A percentile compares a stretch with the other conserved stretches of the same genome.
These are phyloP conservation scores for Eupithecia abbreviata DNA, from an alignment of 2,888 invertebrate genomes.

Conservation along the genomic window DNA sequence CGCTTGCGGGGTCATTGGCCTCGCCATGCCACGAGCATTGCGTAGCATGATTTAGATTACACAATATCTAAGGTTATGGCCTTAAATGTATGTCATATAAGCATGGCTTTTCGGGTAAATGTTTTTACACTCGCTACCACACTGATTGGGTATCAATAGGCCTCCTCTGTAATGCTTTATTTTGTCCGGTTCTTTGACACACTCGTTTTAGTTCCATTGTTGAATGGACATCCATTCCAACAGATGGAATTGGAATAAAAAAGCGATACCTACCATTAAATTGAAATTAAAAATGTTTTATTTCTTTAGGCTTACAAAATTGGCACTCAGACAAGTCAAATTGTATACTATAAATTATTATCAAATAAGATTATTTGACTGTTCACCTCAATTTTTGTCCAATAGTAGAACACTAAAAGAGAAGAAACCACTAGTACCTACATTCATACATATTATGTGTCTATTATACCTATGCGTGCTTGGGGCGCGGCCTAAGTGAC, in stretches of 20 bases:
- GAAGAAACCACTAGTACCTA: too few relatives aligned
- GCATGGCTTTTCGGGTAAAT: background rate
- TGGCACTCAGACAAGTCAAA: too few relatives aligned
- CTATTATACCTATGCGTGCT: background rate
- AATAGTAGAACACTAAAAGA: too few relatives aligned
- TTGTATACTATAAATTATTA: too few relatives aligned
- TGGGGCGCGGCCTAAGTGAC: background rate
- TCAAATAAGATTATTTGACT: too few relatives aligned
- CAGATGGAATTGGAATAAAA: too few relatives aligned
- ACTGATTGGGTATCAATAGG: background rate
- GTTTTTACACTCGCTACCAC: background rate
- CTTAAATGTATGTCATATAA: background rate
- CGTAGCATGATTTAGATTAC: slow-evolving; percentile 12
- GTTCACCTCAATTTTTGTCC: too few relatives aligned
- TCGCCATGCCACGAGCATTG: slow-evolving; percentile 65
- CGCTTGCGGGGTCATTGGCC: slow-evolving; percentile 94
- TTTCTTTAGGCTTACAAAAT: too few relatives aligned
- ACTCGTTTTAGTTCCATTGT: background rate
- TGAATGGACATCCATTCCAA: too few relatives aligned
- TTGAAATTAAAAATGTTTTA: too few relatives aligned
- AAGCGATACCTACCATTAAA: too few relatives aligned
- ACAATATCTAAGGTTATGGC: background rate
- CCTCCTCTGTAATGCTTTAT: background rate
- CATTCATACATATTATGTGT: too few relatives aligned
- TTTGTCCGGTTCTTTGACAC: background rate